phyloP scores from a whole-genome alignment of 2,113 vertebrate species.

The Morone saxatilis region DNA sequence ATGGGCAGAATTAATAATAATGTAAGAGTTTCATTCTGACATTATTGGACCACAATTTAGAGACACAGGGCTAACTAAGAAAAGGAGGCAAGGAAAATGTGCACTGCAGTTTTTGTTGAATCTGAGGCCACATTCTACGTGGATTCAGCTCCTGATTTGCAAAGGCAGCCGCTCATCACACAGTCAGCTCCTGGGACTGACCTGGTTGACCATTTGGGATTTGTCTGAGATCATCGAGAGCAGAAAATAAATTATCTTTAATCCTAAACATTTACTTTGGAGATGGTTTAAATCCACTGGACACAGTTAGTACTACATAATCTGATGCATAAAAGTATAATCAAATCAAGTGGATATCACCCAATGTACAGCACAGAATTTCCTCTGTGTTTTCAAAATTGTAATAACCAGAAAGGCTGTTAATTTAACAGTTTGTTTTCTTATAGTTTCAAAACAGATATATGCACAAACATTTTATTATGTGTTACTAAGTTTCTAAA shows the following conservation, averaged over 20 bases:
- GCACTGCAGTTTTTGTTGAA: not conserved
- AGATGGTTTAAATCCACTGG: no score
- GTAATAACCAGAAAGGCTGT: not conserved
- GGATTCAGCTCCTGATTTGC: not conserved
- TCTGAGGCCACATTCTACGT: not conserved
- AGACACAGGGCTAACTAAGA: not conserved
- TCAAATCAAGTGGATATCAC: no score
- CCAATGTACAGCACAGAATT: no score
- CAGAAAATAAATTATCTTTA: not conserved
- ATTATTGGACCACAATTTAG: not conserved
- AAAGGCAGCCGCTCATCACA: not conserved
- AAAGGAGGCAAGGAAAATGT: not conserved
- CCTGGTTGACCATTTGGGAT: not conserved
- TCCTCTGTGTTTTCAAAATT: not conserved
- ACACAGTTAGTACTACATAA: not conserved
- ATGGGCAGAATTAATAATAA: not conserved
- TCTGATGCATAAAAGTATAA: not conserved
- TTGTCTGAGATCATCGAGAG: not conserved
- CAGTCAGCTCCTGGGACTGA: not conserved
- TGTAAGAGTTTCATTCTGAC: not conserved
- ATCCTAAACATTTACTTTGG: no score
- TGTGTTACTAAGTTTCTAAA: not conserved
- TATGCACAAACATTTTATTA: not conserved
- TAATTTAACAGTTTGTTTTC: not conserved
- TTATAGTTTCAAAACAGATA: not conserved